Percentiles rank a stretch among this genome's conserved stretches.
phyloP scores from a whole-genome alignment of 2,113 vertebrate genomes.

The Melanostigma gelatinosum region DNA sequence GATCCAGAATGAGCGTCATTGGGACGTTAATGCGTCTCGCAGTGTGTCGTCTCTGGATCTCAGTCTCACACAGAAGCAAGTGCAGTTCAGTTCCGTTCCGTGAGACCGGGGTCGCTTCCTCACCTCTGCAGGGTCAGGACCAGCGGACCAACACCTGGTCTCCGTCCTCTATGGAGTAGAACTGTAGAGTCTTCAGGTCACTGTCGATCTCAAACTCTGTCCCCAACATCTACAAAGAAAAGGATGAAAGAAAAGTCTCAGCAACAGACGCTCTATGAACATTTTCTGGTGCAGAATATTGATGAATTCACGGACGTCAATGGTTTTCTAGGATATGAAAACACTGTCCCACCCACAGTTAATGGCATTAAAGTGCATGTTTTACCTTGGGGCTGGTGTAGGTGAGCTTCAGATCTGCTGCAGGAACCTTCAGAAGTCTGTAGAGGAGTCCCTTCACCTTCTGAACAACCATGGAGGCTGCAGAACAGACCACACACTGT shows the following conservation, averaged over 20 bases:
- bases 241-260: neutral
- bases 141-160: conserved; percentile 92
- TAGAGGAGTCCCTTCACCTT: conserved; percentile 93
- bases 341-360: too few relatives aligned
- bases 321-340: too few relatives aligned
- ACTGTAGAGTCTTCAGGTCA: conserved; percentile 91
- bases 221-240: conserved; percentile 83
- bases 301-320: neutral
- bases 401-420: conserved; percentile 85
- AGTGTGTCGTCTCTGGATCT: neutral
- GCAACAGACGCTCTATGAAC: neutral
- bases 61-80: neutral
- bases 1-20: neutral
- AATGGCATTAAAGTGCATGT: too few relatives aligned
- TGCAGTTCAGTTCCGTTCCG: neutral
- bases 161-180: conserved; percentile 92
- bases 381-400: conserved; percentile 88
- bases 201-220: conserved; percentile 91
- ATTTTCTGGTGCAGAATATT: neutral
- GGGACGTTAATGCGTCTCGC: neutral
- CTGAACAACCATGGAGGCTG: conserved; percentile 93
- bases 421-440: conserved; percentile 89
- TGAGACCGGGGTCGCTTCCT: neutral
- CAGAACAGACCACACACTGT: neutral
- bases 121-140: conserved; percentile 72